Evolutionary conservation across 2,888 invertebrate genomes (phyloP), one percentile per base, ranked within the genome.

Genomic region (Biston betularia): DNA sequence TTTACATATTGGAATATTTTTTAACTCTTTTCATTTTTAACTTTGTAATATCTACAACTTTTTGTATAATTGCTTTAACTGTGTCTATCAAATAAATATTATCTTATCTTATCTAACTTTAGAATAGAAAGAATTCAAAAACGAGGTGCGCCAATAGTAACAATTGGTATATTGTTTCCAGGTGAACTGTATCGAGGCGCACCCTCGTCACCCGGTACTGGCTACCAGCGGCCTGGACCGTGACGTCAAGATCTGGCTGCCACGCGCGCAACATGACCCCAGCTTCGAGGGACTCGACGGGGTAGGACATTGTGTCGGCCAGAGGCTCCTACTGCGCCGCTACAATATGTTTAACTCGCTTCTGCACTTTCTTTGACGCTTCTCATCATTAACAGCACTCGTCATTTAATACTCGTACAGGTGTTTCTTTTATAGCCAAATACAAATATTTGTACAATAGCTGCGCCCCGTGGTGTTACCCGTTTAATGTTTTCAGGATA

Each of bases 161-260:
- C 4, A 11, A 11, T 11, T 11, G 10, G 33, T 40, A 0, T 45
- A 14, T 9, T 35, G 34, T 86, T 38, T 87, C 6, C 85, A 97
- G 97, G 97, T 98, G 0, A 99, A 99, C 91, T 97, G 97, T 76
- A 93, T 99, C 82, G 98, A 98, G 83, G 96, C 98, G 0, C 99
- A 99, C 89, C 99, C 99, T 0, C 94, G 95, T 73, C 95, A 96
- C 79, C 98, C 99, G 0, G 95, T 98, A 69, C 89, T 99, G 75
- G 98, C 98, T 11, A 98, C 98, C 3, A 97, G 97, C 87, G 99
- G 99, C 0, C 93, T 99, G 6, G 99, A 99, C 90, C 95, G 96
- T 82, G 97, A 98, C 84, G 96, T 99, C 14, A 99, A 99, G 93
- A 96, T 99, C 63, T 99, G 98, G 98, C 95, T 97, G 60, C 98